These are phyloP conservation scores for Sebastes nivosus DNA, from an alignment of 2,797 vertebrate species.

Conservation along the genomic window DNA sequence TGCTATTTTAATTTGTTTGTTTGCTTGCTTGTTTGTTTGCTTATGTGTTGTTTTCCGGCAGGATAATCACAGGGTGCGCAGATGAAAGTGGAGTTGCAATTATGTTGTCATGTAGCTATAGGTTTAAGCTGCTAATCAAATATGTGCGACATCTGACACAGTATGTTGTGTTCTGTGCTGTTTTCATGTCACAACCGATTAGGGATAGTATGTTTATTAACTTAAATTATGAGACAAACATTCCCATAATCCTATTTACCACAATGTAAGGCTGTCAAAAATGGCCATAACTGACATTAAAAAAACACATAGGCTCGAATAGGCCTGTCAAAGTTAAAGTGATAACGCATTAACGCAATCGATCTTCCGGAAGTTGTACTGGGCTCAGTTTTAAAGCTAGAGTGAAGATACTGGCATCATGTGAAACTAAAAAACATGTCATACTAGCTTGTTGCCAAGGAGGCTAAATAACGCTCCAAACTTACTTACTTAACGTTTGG, in stretches of 20 bases:
- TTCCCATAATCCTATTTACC: background rate
- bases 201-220: constrained; percentile 8
- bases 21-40: constrained; percentile 69
- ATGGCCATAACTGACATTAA: too few relatives aligned
- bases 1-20: constrained; percentile 79
- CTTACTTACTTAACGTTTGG: background rate
- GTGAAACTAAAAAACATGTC: background rate
- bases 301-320: too few relatives aligned
- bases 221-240: background rate
- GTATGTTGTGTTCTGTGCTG: constrained; percentile 15
- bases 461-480: background rate
- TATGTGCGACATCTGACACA: constrained; percentile 41
- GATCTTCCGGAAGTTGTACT: background rate
- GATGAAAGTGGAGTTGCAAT: constrained; percentile 40
- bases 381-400: background rate
- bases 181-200: constrained; percentile 25
- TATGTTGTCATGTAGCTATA: constrained; percentile 43
- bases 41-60: constrained; percentile 51
- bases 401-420: background rate
- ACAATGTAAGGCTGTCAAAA: background rate
- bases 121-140: constrained; percentile 49
- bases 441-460: background rate
- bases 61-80: constrained; percentile 60
- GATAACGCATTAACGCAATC: background rate
- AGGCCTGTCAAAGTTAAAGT: background rate